Evolutionary conservation across 2,888 invertebrate species (phyloP).

Genomic region (Hoplodrina blanda): DNA sequence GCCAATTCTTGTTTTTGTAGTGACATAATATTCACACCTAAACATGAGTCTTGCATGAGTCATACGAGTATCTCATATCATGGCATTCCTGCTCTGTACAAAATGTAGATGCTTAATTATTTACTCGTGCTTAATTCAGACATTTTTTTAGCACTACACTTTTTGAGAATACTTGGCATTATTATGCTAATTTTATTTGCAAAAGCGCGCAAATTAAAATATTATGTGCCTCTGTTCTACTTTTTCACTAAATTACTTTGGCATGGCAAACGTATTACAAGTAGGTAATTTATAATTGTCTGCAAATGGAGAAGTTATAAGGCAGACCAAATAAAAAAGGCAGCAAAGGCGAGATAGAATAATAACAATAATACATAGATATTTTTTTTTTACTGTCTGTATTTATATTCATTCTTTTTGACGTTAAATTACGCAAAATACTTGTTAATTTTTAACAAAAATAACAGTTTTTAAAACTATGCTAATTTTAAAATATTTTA

Average conservation of each 20-base stretch:
- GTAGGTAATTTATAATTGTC: slow-evolving; percentile 9
- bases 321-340: background rate
- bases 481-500: background rate
- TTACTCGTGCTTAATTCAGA: background rate
- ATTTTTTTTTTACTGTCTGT: background rate
- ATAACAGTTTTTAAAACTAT: background rate
- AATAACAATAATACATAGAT: background rate
- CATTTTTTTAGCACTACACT: background rate
- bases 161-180: slow-evolving; percentile 15
- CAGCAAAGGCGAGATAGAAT: background rate
- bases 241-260: slow-evolving; percentile 18
- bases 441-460: background rate
- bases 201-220: slow-evolving; percentile 33
- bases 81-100: background rate
- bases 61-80: background rate
- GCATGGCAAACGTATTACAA: slow-evolving; percentile 5
- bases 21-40: background rate
- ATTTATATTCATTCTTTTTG: background rate
- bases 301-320: background rate
- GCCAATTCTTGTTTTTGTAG: background rate
- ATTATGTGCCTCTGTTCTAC: slow-evolving; percentile 7
- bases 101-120: slow-evolving; percentile 12
- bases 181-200: slow-evolving; percentile 33
- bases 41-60: background rate
- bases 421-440: too few species aligned